Conservation (phyloP, 2,113 vertebrate genomes). For the Scomber scombrus region DNA sequence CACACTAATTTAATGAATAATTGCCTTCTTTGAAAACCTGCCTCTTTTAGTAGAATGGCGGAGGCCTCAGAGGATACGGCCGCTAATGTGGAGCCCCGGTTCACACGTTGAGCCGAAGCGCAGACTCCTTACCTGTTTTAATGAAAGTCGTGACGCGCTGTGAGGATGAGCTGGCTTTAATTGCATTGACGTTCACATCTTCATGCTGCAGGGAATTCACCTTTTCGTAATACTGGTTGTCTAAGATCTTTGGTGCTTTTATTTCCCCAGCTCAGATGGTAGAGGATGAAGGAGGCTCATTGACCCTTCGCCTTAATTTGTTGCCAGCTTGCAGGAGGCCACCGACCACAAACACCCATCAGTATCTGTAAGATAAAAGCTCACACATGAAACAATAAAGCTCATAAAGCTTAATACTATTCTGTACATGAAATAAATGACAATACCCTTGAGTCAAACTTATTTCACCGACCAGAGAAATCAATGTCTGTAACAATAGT, state of each 20-base stretch:
- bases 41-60: constrained; percentile 81
- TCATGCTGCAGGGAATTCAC: constrained; percentile 61
- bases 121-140: constrained; percentile 15
- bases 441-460: constrained; percentile 1
- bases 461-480: neutral
- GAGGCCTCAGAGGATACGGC: constrained; percentile 82
- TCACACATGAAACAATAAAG: neutral
- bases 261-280: neutral
- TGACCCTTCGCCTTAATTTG: constrained; percentile 48
- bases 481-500: neutral
- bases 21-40: constrained; percentile 86
- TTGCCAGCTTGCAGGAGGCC: constrained; percentile 2
- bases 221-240: constrained; percentile 42
- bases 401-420: neutral
- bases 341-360: constrained; percentile 42
- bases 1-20: constrained; percentile 89
- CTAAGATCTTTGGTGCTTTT: constrained; percentile 30
- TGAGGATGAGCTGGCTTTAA: constrained; percentile 36
- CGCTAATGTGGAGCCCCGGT: constrained; percentile 55
- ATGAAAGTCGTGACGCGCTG: constrained; percentile 57
- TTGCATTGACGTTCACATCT: constrained; percentile 47
- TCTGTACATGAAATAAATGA: neutral
- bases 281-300: constrained; percentile 25
- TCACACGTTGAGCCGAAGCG: constrained; percentile 77
- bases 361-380: constrained; percentile 30